Evolutionary conservation across 2,888 invertebrate genomes (phyloP), one percentile per base, ranked within the genome.

Genomic region (Lochmaea capreae): DNA sequence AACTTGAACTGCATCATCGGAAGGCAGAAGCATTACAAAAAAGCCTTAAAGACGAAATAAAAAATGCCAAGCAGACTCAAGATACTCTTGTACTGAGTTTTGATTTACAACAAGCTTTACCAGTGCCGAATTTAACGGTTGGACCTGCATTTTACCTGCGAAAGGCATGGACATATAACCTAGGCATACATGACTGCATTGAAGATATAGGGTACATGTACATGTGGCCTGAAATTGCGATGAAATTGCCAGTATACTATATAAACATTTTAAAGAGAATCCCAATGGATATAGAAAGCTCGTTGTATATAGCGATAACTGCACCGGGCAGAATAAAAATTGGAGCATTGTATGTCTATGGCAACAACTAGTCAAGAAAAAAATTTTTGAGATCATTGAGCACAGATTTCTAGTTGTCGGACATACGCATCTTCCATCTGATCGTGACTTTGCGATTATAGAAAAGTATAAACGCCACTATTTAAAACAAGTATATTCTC

Each of bases 11-110:
- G 54, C 78, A 78, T 52, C 75, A 76, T 18, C 58, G 75, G 59
- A 65, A 61, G 57, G 75, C 76, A 42, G 67, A 77, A 72, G 79
- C 76, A 26, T 65, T 79, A 68, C 79, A 79, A 71, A 26, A 73
- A 57, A 73, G 43, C 14, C 58, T 78, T 10, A 77, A 76, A 72
- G 26, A 76, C n/a, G 77, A 76, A 75, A 70, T 67, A 39, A 42
- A 58, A 33, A 33, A 33, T 33, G 33, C 33, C 33, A 33, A 33
- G 33, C 33, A 33, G 33, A 33, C 33, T 33, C 43, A 43, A 43
- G 43, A 12, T 43, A 43, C 43, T 12, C 43, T 43, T 12, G 43
- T 65, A 52, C 73, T 65, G 46, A 46, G 46, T 46, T 46, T 46
- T 14, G 46, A 46, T 46, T 46, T 46, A 46, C 46, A 46, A 74